Base-by-base conservation (phyloP, 2,888 invertebrate genomes). In the Hirudinaria manillensis region DNA sequence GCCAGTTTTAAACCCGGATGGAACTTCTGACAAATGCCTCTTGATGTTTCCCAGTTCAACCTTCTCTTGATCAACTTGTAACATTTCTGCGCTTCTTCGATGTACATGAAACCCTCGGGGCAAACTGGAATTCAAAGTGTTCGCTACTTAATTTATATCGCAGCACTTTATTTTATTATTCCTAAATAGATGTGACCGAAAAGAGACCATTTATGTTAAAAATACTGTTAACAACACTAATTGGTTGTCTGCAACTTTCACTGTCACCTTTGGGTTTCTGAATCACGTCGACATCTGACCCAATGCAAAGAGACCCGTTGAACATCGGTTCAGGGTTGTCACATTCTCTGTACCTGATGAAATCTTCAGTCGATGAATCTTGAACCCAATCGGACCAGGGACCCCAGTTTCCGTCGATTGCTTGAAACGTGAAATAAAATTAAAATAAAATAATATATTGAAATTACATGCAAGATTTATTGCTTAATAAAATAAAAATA, bases 291-390 rank as follows among this genome's bases (percentile, higher is more conserved):
- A 29, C 29, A 61, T 29, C n/a, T 19, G 65, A 24, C 4, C 84
- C 85, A 21, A 56, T 70, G 78, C 85, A 85, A 0, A 67, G 65
- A 10, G 75, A 76, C 1, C 85, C 85, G 55, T 83, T 84, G 78
- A 82, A 80, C 55, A 79, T 78, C 1, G 84, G 83, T 16, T 77
- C 73, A 1, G 85, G 85, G 70, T 81, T 81, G 77, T 83, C 80
- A 79, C 85, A 85, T 3, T 78, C 76, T 38, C 85, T 80, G 3
- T 77, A 76, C 7, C 85, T 79, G 0, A 45, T 10, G 45, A 45
- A 45, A 45, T 72, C 61, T 24, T 81, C 78, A 13, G 61, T 34
- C 19, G 19, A 29, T 61, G 61, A 24, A n/a, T 56, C 38, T 32
- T 78, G 76, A 19, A 73, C 55, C 78, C 78, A 78, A 0, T 38